Percentiles rank a stretch among this genome's conserved stretches.
Conservation (phyloP, 1,140 invertebrate genomes). For the Monomorium pharaonis region DNA sequence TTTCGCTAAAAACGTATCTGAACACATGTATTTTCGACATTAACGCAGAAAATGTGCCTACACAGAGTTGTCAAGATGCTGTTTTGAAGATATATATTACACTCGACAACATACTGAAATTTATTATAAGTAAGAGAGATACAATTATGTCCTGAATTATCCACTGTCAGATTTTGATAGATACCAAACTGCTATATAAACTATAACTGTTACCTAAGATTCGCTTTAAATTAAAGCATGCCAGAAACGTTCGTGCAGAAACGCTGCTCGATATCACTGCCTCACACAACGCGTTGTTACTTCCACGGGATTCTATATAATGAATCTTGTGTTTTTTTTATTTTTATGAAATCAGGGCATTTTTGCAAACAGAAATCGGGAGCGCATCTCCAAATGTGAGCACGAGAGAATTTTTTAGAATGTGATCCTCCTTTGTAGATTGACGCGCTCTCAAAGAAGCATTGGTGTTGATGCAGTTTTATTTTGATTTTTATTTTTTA, state of each 20-base stretch:
- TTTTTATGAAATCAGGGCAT: slow-evolving; percentile 36
- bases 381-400: slow-evolving; percentile 11
- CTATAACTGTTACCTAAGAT: slow-evolving; percentile 43
- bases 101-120: slow-evolving; percentile 39
- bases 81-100: slow-evolving; percentile 49
- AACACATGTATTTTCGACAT: slow-evolving; percentile 66
- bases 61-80: slow-evolving; percentile 63
- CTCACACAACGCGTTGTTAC: slow-evolving; percentile 41
- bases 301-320: slow-evolving; percentile 3
- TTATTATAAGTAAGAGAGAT: slow-evolving; percentile 40
- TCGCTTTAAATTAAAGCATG: slow-evolving; percentile 47
- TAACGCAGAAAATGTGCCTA: slow-evolving; percentile 68
- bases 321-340: not conserved
- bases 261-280: slow-evolving; percentile 32
- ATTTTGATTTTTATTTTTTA: slow-evolving; percentile 46
- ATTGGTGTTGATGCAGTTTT: slow-evolving; percentile 58
- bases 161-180: slow-evolving; percentile 38
- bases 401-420: slow-evolving; percentile 39
- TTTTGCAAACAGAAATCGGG: slow-evolving; percentile 20
- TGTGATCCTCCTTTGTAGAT: slow-evolving; percentile 19
- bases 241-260: slow-evolving; percentile 2
- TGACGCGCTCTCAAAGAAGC: slow-evolving; percentile 51
- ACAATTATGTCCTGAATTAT: slow-evolving; percentile 43
- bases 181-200: slow-evolving; percentile 46
- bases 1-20: slow-evolving; percentile 50